Evolutionary conservation across 2,888 invertebrate genomes (phyloP).

Genomic region (Parelbella ahira): DNA sequence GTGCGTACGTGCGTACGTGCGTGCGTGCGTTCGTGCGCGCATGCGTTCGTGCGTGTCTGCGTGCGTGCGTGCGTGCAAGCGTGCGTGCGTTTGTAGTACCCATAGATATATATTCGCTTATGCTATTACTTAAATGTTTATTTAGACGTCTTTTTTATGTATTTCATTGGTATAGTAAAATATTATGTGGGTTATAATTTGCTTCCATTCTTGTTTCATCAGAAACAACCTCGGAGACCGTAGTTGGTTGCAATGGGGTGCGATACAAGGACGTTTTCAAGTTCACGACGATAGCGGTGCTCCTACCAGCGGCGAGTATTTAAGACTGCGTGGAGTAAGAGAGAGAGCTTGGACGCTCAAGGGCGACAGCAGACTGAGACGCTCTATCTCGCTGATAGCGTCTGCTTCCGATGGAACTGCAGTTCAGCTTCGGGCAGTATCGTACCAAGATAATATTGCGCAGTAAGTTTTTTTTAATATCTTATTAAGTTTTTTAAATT

Average conservation of each 20-base stretch:
- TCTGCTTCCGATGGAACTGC: constrained; percentile 78
- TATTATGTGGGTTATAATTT: no score
- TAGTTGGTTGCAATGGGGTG: constrained; percentile 84
- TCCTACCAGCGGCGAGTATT: constrained; percentile 44
- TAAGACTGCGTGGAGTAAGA: constrained; percentile 76
- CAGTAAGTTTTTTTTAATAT: constrained; percentile 67
- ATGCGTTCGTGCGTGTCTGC: no score
- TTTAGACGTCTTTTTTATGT: no score
- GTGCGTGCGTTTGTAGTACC: no score
- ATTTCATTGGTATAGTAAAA: background rate
- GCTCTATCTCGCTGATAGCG: constrained; percentile 56
- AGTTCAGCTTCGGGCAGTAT: constrained; percentile 75
- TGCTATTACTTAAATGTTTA: no score
- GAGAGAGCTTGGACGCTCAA: constrained; percentile 64
- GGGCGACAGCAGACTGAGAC: constrained; percentile 44
- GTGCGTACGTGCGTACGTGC: no score
- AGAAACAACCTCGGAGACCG: constrained; percentile 57
- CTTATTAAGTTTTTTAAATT: background rate
- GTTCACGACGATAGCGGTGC: constrained; percentile 59
- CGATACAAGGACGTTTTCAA: constrained; percentile 79
- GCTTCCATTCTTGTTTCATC: no score
- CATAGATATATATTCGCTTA: no score
- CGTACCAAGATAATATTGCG: constrained; percentile 70
- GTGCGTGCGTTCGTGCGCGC: no score
- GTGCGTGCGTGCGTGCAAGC: no score